Conservation (phyloP, 2,888 invertebrate genomes). For the Mythimna pallens region DNA sequence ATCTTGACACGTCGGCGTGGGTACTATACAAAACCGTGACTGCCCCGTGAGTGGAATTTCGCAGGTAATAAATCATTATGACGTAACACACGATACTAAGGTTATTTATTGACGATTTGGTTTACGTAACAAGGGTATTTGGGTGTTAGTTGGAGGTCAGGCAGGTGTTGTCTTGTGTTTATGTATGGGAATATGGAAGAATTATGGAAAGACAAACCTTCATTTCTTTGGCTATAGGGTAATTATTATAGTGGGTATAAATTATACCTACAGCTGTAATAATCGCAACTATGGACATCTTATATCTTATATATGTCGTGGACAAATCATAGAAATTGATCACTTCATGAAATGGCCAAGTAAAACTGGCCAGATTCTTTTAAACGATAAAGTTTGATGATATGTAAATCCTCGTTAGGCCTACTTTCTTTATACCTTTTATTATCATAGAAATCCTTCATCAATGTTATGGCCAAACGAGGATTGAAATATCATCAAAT, state of each 20-base stretch:
- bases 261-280: background rate
- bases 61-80: constrained; percentile 77
- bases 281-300: no score
- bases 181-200: background rate
- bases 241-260: background rate
- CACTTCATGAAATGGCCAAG: no score
- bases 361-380: no score
- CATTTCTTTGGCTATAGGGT: no score
- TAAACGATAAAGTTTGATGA: no score
- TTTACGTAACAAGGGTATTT: constrained; percentile 30
- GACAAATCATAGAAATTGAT: no score
- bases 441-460: no score
- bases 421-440: no score
- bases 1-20: background rate
- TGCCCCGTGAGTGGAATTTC: constrained; percentile 71
- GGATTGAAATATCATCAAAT: no score
- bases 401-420: no score
- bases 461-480: no score
- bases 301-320: no score
- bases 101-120: constrained; percentile 52
- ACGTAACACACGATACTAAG: constrained; percentile 60
- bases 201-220: background rate
- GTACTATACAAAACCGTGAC: constrained; percentile 62
- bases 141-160: constrained; percentile 8
- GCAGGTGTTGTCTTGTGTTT: constrained; percentile 14